These are phyloP conservation scores for Rotaria macrura DNA, from an alignment of 2,888 invertebrate genomes.

Conservation along the genomic window DNA sequence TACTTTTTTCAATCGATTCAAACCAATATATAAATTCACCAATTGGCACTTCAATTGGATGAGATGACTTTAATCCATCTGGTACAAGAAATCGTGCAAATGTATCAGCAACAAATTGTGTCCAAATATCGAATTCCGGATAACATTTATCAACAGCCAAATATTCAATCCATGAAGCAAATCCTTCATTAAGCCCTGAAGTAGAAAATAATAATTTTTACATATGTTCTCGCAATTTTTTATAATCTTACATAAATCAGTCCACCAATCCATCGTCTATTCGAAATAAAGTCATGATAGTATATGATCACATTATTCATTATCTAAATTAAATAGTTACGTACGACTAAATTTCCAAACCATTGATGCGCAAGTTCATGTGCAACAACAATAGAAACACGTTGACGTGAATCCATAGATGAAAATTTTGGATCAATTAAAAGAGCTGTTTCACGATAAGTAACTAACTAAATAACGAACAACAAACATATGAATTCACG, in stretches of 20 bases:
- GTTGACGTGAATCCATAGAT: slow-evolving; percentile 60
- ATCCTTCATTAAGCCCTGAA: slow-evolving; percentile 78
- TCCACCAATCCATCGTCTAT: slow-evolving; percentile 19
- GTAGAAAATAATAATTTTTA: background rate
- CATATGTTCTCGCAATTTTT: background rate
- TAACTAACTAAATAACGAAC: slow-evolving; percentile 55
- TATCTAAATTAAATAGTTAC: background rate
- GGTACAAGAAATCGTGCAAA: slow-evolving; percentile 64
- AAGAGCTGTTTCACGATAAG: slow-evolving; percentile 77
- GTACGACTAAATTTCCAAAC: slow-evolving; percentile 80
- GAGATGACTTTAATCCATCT: slow-evolving; percentile 74
- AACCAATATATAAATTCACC: background rate
- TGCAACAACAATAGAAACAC: slow-evolving; percentile 67
- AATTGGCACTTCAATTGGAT: slow-evolving; percentile 73
- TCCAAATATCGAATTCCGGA: slow-evolving; percentile 92
- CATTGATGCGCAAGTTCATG: slow-evolving; percentile 94
- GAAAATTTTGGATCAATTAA: slow-evolving; percentile 80
- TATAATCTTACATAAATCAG: background rate
- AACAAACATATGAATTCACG: background rate
- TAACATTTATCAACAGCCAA: slow-evolving; percentile 80
- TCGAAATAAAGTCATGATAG: too few relatives aligned
- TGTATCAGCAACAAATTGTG: slow-evolving; percentile 81
- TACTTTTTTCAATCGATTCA: background rate
- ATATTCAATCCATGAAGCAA: slow-evolving; percentile 88
- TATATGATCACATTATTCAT: too few relatives aligned